Base-by-base conservation (phyloP, 2,113 vertebrate genomes). In the Balaenoptera acutorostrata region DNA sequence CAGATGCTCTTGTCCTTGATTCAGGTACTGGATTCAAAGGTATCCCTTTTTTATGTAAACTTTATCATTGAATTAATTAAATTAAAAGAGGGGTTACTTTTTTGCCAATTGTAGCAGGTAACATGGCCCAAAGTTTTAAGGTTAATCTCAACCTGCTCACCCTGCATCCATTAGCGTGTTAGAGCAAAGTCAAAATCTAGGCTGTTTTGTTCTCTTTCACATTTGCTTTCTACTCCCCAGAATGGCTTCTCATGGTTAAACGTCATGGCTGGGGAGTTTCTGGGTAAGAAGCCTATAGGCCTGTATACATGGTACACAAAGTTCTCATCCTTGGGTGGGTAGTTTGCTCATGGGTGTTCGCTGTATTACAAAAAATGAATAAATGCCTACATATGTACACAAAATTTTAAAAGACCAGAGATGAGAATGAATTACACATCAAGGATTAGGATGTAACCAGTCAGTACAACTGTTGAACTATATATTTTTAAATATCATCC, bases 301-400 rank as follows among this genome's bases (percentile, higher is more conserved):
- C 49, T 39, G 0, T 5, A 0, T 20, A 31, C 27, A 25, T 8
- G 3, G 4, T 2, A 20, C 1, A 1, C 68, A 2, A 4, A 2
- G n/a, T 27, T 72, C 55, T 33, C 14, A 14, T 63, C 23, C 63
- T 61, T 64, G 17, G 68, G 13, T 18, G 8, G 39, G 21, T 25
- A 6, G 10, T 39, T 66, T 27, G 6, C 25, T 74, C 57, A 17
- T 31, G n/a, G 39, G 41, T 59, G 6, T 61, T 71, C 7, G 13
- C 15, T 13, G 12, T 36, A 11, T 25, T 17, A 18, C 41, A 52
- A 39, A 57, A 29, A 52, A 18, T 52, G 39, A 10, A 20, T 27
- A 88, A 63, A 57, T 57, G 36, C 31, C 95, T 74, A 29, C n/a
- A 69, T 61, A 17, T 4, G 4, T 21, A 77, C 23, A 36, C 21